A percentile compares a stretch with the other conserved stretches of the same genome.
These are phyloP conservation scores for Hemistola chrysoprasaria DNA, from an alignment of 2,888 invertebrate genomes.

Conservation along the genomic window DNA sequence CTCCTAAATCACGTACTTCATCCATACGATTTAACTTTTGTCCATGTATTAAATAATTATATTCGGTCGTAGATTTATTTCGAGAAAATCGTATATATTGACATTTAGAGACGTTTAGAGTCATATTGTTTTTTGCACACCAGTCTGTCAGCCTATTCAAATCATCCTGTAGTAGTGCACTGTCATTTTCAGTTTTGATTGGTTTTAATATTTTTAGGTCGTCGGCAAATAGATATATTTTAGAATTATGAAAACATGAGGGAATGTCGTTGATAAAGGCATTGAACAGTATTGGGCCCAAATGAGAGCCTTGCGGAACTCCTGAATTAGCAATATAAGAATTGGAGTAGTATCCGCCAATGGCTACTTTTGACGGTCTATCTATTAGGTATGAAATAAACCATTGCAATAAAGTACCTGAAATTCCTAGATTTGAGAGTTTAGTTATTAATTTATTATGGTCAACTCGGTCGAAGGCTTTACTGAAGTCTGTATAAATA, in stretches of 20 bases:
- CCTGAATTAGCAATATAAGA: background rate
- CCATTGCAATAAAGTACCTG: background rate
- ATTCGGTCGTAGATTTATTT: background rate
- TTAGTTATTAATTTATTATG: background rate
- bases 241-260: too few relatives aligned
- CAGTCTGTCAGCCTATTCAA: background rate
- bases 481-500: constrained; percentile 2
- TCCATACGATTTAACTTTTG: background rate
- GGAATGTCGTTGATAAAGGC: too few relatives aligned
- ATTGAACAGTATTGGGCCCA: too few relatives aligned
- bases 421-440: background rate
- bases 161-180: background rate
- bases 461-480: constrained; percentile 3
- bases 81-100: background rate
- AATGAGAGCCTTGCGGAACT: constrained; percentile 1
- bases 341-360: background rate
- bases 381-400: background rate
- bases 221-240: background rate
- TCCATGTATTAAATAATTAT: background rate
- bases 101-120: background rate
- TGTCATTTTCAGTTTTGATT: background rate
- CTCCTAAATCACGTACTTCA: constrained; percentile 1
- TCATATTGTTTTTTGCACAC: background rate
- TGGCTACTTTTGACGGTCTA: background rate
- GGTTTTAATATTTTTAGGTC: background rate